Evolutionary conservation across 2,888 invertebrate species (phyloP).

Genomic region (Pherbina coryleti): DNA sequence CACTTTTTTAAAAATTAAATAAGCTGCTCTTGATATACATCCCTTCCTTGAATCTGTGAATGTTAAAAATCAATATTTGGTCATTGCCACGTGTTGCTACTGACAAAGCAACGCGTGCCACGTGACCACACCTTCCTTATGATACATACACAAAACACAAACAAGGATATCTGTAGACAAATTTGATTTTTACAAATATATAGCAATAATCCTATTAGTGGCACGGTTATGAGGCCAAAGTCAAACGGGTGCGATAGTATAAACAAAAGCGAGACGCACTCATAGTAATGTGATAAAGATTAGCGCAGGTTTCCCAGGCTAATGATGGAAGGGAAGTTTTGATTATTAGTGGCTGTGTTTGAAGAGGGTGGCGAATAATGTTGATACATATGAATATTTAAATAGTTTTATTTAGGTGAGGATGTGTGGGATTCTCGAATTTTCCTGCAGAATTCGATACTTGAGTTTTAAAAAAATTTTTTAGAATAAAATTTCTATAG

Average conservation of each 20-base stretch:
- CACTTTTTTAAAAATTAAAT: too few species aligned
- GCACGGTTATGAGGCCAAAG: constrained; percentile 53
- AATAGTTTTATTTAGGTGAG: background rate
- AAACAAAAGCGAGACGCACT: constrained; percentile 41
- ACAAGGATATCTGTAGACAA: constrained; percentile 6
- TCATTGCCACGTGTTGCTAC: constrained; percentile 40
- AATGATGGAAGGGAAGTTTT: background rate
- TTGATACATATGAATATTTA: constrained; percentile 11
- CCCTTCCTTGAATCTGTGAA: background rate
- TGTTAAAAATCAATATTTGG: constrained; percentile 30
- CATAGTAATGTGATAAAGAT: constrained; percentile 58
- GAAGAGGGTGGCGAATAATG: constrained; percentile 13
- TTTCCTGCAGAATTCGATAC: too few species aligned
- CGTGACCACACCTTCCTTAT: constrained; percentile 28
- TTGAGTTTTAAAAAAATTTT: too few species aligned
- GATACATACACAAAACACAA: background rate
- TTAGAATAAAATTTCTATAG: too few species aligned
- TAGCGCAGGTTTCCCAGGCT: constrained; percentile 59
- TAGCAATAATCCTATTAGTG: constrained; percentile 60
- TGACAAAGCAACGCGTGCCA: constrained; percentile 37
- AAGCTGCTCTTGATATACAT: too few species aligned
- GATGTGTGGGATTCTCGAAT: too few species aligned
- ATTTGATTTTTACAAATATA: constrained; percentile 35
- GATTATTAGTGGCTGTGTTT: background rate
- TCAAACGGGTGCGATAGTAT: constrained; percentile 49